These are phyloP conservation scores for Brassicogethes aeneus DNA, from an alignment of 2,888 invertebrate species.

Conservation along the genomic window DNA sequence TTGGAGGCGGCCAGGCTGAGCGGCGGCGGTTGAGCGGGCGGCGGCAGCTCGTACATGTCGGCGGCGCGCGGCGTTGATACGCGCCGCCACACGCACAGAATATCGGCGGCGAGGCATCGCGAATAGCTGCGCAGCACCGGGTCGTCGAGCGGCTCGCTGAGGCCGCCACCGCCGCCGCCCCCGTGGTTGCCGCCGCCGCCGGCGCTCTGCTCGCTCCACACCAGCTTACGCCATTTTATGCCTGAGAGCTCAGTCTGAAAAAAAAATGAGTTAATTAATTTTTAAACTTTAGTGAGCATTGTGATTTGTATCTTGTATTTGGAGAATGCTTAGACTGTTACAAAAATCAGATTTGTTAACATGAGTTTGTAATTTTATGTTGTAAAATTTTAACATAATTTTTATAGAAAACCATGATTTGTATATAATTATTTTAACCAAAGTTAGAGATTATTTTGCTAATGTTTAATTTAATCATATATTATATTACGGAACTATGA, in stretches of 20 bases:
- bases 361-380: too few species aligned
- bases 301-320: too few species aligned
- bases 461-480: too few species aligned
- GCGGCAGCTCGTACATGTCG: slow-evolving; percentile 44
- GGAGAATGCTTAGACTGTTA: too few species aligned
- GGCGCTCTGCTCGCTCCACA: slow-evolving; percentile 64
- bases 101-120: slow-evolving; percentile 86
- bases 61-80: slow-evolving; percentile 52
- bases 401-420: too few species aligned
- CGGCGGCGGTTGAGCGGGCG: slow-evolving; percentile 53
- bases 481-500: too few species aligned
- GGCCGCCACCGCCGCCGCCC: slow-evolving; percentile 18
- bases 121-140: slow-evolving; percentile 86
- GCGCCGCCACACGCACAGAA: slow-evolving; percentile 96
- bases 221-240: slow-evolving; percentile 97
- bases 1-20: slow-evolving; percentile 81
- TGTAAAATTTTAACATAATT: too few species aligned
- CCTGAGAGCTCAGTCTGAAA: slow-evolving; percentile 97
- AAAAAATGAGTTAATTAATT: too few species aligned
- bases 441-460: too few species aligned
- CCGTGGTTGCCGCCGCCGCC: slow-evolving; percentile 41
- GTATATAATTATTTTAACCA: too few species aligned
- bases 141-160: slow-evolving; percentile 70
- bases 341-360: too few species aligned
- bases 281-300: too few species aligned